Base-by-base conservation (phyloP, 2,113 vertebrate species). In the Nesogale talazaci region DNA sequence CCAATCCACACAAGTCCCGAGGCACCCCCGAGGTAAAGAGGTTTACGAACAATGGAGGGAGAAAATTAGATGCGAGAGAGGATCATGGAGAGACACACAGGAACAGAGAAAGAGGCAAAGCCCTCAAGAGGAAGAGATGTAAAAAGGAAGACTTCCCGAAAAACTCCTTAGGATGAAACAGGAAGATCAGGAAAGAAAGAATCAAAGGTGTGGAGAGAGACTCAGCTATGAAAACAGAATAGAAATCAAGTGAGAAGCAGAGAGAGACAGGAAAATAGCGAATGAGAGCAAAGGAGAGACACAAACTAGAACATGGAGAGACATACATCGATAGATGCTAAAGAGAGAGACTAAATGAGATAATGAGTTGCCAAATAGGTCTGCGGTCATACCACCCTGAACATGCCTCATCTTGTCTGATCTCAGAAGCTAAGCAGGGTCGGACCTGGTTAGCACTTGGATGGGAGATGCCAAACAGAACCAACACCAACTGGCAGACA, bases 221-320 rank as follows among this genome's bases (percentile, higher is more conserved):
- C 17, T 25, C 4, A 29, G 6, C 40, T 89, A 56, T 61, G 80
- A 52, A 94, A 80, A 36, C 27, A 20, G 84, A 29, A 77, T 23
- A 65, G 46, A 80, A 90, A 72, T 27, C 59, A 31, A 75, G 46
- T 1, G 65, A 88, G 46, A 57, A 22, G 17, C 29, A 29, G 36
- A 91, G 38, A 94, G 3, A 52, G 42, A 67, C 0, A 78, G 75
- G 78, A n/a, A 69, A n/a, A 25, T 8, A 38, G 94, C 10, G 90
- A 36, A 20, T 4, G 27, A 52, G 15, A 57, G 70, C 90, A 91
- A 97, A 94, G 59, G 86, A 83, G 82, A 96, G 76, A 96, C 34
- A 19, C 2, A 16, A 16, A 40, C 15, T 29, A 38, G 69, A 25
- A 67, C n/a, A 36, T 27, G 11, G 38, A 82, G 23, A 38, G 29